Evolutionary conservation across 2,888 invertebrate species (phyloP), one percentile per base, ranked within the genome.

Genomic region (Flexamia atlantica): DNA sequence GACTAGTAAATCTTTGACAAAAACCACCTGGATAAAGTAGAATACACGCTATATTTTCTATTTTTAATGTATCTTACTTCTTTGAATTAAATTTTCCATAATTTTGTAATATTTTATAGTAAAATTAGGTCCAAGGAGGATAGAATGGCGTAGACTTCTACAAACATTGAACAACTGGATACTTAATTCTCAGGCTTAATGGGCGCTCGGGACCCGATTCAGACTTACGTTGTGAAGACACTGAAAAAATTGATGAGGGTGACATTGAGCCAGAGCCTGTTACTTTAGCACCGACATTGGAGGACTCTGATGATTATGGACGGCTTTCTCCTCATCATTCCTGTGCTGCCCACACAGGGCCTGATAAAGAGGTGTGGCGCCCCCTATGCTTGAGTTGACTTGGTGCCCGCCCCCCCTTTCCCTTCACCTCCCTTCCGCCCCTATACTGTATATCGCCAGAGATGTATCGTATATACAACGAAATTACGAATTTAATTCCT

Each of bases 331-430:
- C 68, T 14, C 68, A 68, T 23, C 68, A 68, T 68, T 23, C 68
- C 68, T 68, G 68, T 68, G 68, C 68, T 68, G 68, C 68, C 68
- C 68, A 68, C 68, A n/a, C n/a, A n/a, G n/a, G n/a, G n/a, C n/a
- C n/a, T n/a, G n/a, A n/a, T n/a, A n/a, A n/a, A n/a, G n/a, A n/a
- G n/a, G n/a, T n/a, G n/a, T n/a, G n/a, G n/a, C n/a, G n/a, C n/a
- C n/a, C n/a, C n/a, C n/a, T n/a, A n/a, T n/a, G n/a, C n/a, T n/a
- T n/a, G n/a, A n/a, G n/a, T n/a, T n/a, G n/a, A n/a, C n/a, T n/a
- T n/a, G n/a, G n/a, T n/a, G n/a, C n/a, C n/a, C n/a, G n/a, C n/a
- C n/a, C n/a, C n/a, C n/a, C n/a, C n/a, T n/a, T n/a, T n/a, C n/a
- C n/a, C n/a, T n/a, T n/a, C n/a, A n/a, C n/a, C n/a, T n/a, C n/a